Evolutionary conservation across 2,113 vertebrate species (phyloP).

Genomic region (Benitochromis conjunctus): DNA sequence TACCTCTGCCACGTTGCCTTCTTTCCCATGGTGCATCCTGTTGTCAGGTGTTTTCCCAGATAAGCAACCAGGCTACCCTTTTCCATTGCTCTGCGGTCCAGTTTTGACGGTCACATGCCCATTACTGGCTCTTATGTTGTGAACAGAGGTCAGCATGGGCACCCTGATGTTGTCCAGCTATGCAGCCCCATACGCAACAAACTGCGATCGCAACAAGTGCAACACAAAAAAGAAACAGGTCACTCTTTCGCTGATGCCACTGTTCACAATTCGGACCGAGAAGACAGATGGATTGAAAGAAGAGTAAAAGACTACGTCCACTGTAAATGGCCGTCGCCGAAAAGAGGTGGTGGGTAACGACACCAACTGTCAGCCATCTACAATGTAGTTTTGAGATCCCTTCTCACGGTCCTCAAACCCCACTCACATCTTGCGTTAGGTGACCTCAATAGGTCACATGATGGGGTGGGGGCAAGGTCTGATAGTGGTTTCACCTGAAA

Average conservation of each 20-base stretch:
- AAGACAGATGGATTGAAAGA: neutral
- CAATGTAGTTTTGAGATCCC: neutral
- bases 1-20: neutral
- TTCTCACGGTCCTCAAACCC: neutral
- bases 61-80: neutral
- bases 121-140: neutral
- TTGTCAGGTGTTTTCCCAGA: neutral
- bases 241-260: rapidly evolving
- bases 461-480: neutral
- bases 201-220: neutral
- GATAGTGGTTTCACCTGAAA: neutral
- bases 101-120: neutral
- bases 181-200: neutral
- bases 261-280: neutral
- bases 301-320: neutral
- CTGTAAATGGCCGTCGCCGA: rapidly evolving
- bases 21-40: neutral
- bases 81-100: rapidly evolving
- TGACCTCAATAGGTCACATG: neutral
- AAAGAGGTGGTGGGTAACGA: neutral
- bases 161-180: neutral
- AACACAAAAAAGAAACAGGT: rapidly evolving
- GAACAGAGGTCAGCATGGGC: neutral
- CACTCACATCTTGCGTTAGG: neutral
- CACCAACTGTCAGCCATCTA: neutral